Conservation (phyloP, 1,140 invertebrate species). For the Hycleus cichorii region DNA sequence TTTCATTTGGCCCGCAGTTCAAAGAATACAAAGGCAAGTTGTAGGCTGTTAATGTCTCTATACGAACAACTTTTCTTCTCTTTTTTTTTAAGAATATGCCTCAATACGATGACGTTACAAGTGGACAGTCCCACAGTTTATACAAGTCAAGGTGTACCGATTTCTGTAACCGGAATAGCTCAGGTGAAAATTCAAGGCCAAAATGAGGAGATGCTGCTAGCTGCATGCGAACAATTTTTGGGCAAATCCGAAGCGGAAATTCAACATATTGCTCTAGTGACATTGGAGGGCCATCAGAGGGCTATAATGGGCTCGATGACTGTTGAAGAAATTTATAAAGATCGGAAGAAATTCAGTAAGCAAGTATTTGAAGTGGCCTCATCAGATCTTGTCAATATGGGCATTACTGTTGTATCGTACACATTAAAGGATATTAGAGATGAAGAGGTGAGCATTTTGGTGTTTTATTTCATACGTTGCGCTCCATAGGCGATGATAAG, state of each 20-base stretch:
- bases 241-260: constrained; percentile 88
- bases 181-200: constrained; percentile 96
- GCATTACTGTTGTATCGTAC: constrained; percentile 96
- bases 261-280: constrained; percentile 88
- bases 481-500: background rate
- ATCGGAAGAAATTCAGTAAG: constrained; percentile 97
- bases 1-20: constrained; percentile 93
- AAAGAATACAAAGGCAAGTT: constrained; percentile 83
- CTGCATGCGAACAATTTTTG: constrained; percentile 94
- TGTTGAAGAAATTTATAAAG: constrained; percentile 98
- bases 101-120: constrained; percentile 95
- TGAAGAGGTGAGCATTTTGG: constrained; percentile 70
- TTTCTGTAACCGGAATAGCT: constrained; percentile 94
- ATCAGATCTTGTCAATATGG: constrained; percentile 95
- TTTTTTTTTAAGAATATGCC: constrained; percentile 55
- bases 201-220: constrained; percentile 93
- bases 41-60: constrained; percentile 33
- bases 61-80: constrained; percentile 50
- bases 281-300: constrained; percentile 93
- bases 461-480: constrained; percentile 21
- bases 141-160: constrained; percentile 92
- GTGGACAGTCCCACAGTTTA: constrained; percentile 89
- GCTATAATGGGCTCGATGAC: constrained; percentile 99
- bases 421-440: constrained; percentile 96
- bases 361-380: constrained; percentile 93